Evolutionary conservation across 1,140 invertebrate genomes (phyloP), one percentile per base, ranked within the genome.

Genomic region (Apocrypta bakeri): DNA sequence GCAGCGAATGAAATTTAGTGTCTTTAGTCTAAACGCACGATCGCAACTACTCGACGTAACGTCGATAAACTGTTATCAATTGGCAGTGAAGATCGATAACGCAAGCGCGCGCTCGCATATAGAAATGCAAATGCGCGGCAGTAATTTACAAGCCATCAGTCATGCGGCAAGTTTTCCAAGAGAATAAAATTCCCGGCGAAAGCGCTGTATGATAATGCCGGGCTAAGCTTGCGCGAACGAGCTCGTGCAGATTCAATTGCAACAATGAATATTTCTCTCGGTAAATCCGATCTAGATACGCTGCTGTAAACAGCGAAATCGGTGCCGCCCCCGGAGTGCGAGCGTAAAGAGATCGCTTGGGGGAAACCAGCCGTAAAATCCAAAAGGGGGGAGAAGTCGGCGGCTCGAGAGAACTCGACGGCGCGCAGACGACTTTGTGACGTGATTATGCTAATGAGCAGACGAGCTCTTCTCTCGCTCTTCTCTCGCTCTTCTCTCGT

Each of bases 341-440:
- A 42, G 12, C 40, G 48, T 21, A 9, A n/a, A 48, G 21, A 56
- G n/a, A 12, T 66, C 64, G 69, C 27, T n/a, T n/a, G 48, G 69
- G 71, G 71, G 64, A 84, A 84, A 84, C 83, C 83, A 84, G 48
- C 83, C 83, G 83, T 84, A 71, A 84, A 84, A 84, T 84, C 31
- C 74, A 61, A 25, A 79, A 61, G 63, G 83, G 33, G 79, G 73
- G 73, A n/a, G 24, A 68, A 66, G 64, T 61, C 71, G 77, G 31
- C 69, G 48, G 21, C 68, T 21, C 61, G 40, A 42, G 69, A 37
- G 74, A 37, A 37, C 56, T 25, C 66, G 66, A 77, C 31, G 42
- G 68, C 74, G 48, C 64, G 64, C 31, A 48, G 68, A 73, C 63
- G 75, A 79, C 82, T 83, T 71, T 82, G 79, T 76, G 79, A 84